Percentiles rank a stretch among this genome's conserved stretches.
phyloP scores from a whole-genome alignment of 2,113 vertebrate genomes.

The Eulemur macaco region DNA sequence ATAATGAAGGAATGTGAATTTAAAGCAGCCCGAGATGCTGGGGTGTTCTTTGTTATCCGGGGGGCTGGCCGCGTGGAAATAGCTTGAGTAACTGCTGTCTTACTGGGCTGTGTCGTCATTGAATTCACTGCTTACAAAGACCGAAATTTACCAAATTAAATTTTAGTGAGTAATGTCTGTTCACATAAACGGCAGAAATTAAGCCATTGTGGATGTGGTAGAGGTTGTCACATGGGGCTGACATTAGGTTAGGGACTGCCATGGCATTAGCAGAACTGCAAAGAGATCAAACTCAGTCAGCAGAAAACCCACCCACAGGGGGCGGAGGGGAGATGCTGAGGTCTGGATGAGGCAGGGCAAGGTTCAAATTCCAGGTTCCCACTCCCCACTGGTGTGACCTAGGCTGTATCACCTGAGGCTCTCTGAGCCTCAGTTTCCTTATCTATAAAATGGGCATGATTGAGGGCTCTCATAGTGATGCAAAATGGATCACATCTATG shows the following conservation, averaged over 20 bases:
- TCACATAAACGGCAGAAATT: constrained; percentile 54
- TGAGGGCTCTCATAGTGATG: background rate
- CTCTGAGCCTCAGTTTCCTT: background rate
- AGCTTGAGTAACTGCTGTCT: constrained; percentile 40
- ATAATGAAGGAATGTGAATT: constrained; percentile 70
- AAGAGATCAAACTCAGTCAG: background rate
- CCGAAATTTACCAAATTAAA: constrained; percentile 70
- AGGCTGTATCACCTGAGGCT: background rate
- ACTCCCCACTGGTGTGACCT: background rate
- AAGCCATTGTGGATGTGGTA: background rate
- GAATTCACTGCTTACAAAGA: constrained; percentile 64
- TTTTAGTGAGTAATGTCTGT: constrained; percentile 68
- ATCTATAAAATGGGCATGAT: background rate
- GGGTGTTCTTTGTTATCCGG: constrained; percentile 48
- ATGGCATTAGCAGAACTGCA: background rate
- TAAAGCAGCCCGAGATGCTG: constrained; percentile 59
- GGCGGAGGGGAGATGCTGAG: no score
- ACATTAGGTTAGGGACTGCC: background rate
- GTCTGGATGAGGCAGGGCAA: background rate
- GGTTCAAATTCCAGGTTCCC: background rate
- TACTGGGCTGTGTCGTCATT: background rate
- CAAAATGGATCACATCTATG: background rate
- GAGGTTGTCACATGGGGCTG: background rate
- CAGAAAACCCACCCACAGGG: background rate
- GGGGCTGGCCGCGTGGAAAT: constrained; percentile 20